These are phyloP conservation scores for Salarias fasciatus DNA, from an alignment of 2,797 vertebrate genomes.

Conservation along the genomic window DNA sequence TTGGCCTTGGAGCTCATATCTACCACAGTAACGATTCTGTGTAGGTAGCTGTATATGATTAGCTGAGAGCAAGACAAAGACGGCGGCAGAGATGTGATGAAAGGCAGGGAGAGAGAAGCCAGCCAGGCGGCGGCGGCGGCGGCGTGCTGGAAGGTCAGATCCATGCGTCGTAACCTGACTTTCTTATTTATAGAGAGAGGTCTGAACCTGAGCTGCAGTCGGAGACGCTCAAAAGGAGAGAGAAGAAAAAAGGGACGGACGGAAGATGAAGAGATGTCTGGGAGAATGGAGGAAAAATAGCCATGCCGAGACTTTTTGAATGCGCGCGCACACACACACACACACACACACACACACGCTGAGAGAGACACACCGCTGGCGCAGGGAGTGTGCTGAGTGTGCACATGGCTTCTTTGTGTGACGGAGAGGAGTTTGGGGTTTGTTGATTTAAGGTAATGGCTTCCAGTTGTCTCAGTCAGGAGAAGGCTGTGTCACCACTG, in stretches of 20 bases:
- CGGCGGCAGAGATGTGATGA: slow-evolving; percentile 22
- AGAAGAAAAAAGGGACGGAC: neutral
- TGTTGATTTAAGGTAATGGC: slow-evolving; percentile 68
- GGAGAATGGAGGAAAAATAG: slow-evolving; percentile 23
- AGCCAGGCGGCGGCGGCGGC: too few species aligned
- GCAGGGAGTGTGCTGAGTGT: slow-evolving; percentile 58
- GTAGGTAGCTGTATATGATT: slow-evolving; percentile 49
- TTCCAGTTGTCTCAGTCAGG: slow-evolving; percentile 55
- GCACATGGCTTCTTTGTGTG: slow-evolving; percentile 57
- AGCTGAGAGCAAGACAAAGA: slow-evolving; percentile 40
- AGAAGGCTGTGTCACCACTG: slow-evolving; percentile 31
- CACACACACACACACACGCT: slow-evolving; percentile 9
- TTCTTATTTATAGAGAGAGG: slow-evolving; percentile 22
- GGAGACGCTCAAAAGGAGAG: neutral
- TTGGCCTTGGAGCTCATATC: slow-evolving; percentile 51
- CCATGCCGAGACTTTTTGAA: slow-evolving; percentile 39
- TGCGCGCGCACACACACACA: too few species aligned
- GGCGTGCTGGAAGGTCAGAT: slow-evolving; percentile 28
- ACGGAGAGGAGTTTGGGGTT: slow-evolving; percentile 43
- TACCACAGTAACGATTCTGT: slow-evolving; percentile 19
- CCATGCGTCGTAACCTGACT: slow-evolving; percentile 14
- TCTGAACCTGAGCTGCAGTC: slow-evolving; percentile 27
- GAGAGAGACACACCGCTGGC: slow-evolving; percentile 5
- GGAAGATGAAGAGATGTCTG: slow-evolving; percentile 36
- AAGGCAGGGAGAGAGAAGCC: slow-evolving; percentile 18